Base-by-base conservation (phyloP, 2,113 vertebrate genomes). In the Sapayoa aenigma region DNA sequence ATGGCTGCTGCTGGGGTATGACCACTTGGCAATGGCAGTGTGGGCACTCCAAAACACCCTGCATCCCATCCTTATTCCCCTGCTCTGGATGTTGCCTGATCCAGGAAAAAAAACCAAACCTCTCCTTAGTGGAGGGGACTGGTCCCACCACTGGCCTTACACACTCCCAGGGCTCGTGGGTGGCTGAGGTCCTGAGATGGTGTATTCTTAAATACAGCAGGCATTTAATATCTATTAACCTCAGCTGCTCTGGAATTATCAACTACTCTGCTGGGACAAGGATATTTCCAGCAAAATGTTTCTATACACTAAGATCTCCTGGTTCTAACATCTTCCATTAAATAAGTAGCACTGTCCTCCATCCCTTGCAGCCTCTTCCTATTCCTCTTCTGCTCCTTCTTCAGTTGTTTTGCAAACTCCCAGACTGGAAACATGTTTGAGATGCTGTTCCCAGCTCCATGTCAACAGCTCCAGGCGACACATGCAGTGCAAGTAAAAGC, bases 381-480 rank as follows among this genome's bases (percentile, higher is more conserved):
- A 9, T 30, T 65, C 23, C 71, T 76, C 39, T 89, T 77, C 74
- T 82, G 25, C 50, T 72, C 66, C 58, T 82, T 41, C 65, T 56
- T 3, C 47, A 4, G 50, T 2, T 75, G 35, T 93, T 91, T 83
- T 52, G 82, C 68, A 90, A 74, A 31, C 24, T 28, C 21, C 59
- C 63, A 80, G 62, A 7, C 44, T 53, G 74, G 42, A 60, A 84
- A 17, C 12, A 9, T 0, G 3, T 65, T 66, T 11, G 28, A 77
- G 87, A 80, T 49, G 56, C 24, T 15, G 3, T 22, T 88, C 55
- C 77, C 84, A 53, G 0, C 42, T 53, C 68, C 23, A 5, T 49
- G 50, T 8, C 85, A 84, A 23, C 42, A 73, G 83, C 80, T 84
- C 37, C 83, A 60, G 77, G 85, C 90, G 82, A 83, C 86, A 91